These are phyloP conservation scores for Acanthacorydalis orientalis DNA, from an alignment of 2,888 invertebrate species.

Conservation along the genomic window DNA sequence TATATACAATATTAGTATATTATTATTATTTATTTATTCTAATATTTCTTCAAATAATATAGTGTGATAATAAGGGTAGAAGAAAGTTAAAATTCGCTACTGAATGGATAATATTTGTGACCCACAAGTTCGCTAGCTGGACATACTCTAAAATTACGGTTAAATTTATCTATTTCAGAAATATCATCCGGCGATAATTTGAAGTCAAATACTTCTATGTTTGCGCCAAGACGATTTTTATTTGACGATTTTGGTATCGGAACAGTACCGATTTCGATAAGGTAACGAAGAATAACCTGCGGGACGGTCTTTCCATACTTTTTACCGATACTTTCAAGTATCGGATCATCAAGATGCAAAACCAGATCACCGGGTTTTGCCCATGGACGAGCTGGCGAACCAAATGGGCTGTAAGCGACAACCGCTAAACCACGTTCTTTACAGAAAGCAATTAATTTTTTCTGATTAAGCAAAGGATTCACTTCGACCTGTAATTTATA, in stretches of 20 bases:
- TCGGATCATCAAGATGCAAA: slow-evolving; percentile 36
- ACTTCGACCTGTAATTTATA: slow-evolving; percentile 40
- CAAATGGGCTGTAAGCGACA: slow-evolving; percentile 66
- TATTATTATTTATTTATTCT: too few relatives aligned
- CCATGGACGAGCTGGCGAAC: slow-evolving; percentile 56
- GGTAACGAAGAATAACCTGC: slow-evolving; percentile 45
- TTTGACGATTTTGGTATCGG: slow-evolving; percentile 40
- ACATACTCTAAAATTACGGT: slow-evolving; percentile 19
- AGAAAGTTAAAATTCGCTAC: slow-evolving; percentile 14
- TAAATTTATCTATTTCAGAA: slow-evolving; percentile 19
- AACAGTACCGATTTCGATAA: slow-evolving; percentile 30
- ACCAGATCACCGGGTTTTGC: slow-evolving; percentile 44
- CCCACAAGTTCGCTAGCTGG: slow-evolving; percentile 17
- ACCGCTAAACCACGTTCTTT: slow-evolving; percentile 41
- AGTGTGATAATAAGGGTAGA: background rate
- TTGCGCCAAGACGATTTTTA: slow-evolving; percentile 29
- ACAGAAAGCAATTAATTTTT: slow-evolving; percentile 48
- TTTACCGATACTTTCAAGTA: slow-evolving; percentile 38
- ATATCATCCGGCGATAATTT: slow-evolving; percentile 31
- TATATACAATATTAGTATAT: too few relatives aligned
- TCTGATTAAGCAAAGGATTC: slow-evolving; percentile 47
- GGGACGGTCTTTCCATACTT: slow-evolving; percentile 42
- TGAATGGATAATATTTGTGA: slow-evolving; percentile 22
- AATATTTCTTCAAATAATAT: too few relatives aligned
- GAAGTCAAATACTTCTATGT: slow-evolving; percentile 40